Evolutionary conservation across 2,888 invertebrate species (phyloP).

Genomic region (Matsumyia berberina): DNA sequence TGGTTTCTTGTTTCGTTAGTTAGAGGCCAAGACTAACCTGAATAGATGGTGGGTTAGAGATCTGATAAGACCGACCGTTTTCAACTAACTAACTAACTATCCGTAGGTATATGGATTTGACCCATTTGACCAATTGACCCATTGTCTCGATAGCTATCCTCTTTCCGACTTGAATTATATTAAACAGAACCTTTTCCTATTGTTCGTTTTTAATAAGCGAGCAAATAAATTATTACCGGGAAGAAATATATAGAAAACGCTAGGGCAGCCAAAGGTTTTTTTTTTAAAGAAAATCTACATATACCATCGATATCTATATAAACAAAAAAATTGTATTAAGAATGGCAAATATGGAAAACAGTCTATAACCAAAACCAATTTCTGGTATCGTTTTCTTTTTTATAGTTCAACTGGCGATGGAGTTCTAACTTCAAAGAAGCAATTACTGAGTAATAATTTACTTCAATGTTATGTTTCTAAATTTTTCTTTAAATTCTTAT

Average conservation of each 20-base stretch:
- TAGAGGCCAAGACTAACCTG: no score
- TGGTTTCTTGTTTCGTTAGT: no score
- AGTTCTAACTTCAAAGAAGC: constrained; percentile 98
- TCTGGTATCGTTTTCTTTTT: constrained; percentile 81
- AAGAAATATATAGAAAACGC: not conserved
- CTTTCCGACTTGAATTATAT: no score
- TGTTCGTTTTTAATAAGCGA: no score
- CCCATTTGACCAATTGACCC: no score
- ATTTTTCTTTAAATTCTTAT: constrained; percentile 77
- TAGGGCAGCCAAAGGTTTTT: not conserved
- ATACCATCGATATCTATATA: constrained; percentile 1
- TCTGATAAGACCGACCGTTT: no score
- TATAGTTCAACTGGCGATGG: constrained; percentile 96
- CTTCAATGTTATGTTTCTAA: constrained; percentile 75
- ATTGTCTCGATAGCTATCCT: no score
- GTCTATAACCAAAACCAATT: constrained; percentile 77
- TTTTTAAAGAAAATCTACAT: not conserved
- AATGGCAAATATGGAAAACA: constrained; percentile 55
- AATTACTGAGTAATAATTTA: constrained; percentile 88
- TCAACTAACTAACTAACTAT: no score
- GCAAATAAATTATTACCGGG: not conserved
- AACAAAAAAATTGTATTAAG: constrained; percentile 40
- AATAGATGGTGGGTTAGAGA: no score
- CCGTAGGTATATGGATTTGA: no score
- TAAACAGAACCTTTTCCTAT: no score